phyloP scores from a whole-genome alignment of 2,888 invertebrate species.

The Hemaris fuciformis region DNA sequence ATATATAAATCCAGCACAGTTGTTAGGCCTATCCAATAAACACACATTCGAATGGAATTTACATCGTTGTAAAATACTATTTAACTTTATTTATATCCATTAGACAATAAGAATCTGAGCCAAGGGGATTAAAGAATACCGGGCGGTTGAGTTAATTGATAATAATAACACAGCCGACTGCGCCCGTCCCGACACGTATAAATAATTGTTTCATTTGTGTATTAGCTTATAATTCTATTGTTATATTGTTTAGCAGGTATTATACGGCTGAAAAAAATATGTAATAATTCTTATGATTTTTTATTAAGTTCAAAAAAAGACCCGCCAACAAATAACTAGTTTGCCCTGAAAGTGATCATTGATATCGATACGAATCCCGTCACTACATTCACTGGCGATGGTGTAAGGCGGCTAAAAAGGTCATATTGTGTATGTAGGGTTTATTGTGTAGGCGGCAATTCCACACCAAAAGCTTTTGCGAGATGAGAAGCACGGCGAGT shows the following conservation, averaged over 20 bases:
- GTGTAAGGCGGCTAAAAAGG: too few relatives aligned
- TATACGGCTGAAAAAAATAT: not conserved
- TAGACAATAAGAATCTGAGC: conserved; percentile 23
- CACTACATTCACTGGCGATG: too few relatives aligned
- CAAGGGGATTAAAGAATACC: conserved; percentile 22
- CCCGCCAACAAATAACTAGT: too few relatives aligned
- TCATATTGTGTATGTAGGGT: too few relatives aligned
- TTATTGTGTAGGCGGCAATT: too few relatives aligned
- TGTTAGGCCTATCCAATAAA: conserved; percentile 8
- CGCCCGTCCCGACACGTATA: not conserved
- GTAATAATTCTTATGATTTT: too few relatives aligned
- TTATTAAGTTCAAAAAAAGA: too few relatives aligned
- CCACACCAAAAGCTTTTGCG: too few relatives aligned
- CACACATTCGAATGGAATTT: conserved; percentile 9
- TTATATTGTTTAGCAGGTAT: too few relatives aligned
- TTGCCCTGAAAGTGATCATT: too few relatives aligned
- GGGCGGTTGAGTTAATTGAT: conserved; percentile 10
- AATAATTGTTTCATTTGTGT: not conserved
- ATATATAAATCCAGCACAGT: not conserved
- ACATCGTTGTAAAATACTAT: conserved; percentile 4
- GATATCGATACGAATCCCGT: too few relatives aligned
- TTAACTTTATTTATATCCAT: conserved; percentile 24
- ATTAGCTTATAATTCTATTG: not conserved
- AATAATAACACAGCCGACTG: not conserved
- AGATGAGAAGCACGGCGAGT: too few relatives aligned